Conservation (phyloP, 1,140 invertebrate genomes). For the Philotrypesis tridentata region DNA sequence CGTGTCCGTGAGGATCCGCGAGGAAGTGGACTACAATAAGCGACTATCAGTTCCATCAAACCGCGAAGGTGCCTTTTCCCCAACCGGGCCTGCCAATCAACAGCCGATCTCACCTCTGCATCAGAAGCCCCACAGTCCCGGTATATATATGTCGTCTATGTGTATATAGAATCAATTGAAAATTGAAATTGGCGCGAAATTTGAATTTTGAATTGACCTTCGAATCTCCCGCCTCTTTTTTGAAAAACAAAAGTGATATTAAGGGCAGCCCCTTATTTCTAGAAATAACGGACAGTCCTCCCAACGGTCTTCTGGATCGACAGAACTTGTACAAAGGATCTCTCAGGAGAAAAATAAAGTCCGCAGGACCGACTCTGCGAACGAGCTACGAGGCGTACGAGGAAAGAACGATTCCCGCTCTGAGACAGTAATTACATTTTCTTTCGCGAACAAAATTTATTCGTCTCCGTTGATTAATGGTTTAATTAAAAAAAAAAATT, state of each 20-base stretch:
- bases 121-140: slow-evolving; percentile 68
- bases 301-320: slow-evolving; percentile 67
- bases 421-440: slow-evolving; percentile 82
- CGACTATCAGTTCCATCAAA: slow-evolving; percentile 65
- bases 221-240: too few relatives aligned
- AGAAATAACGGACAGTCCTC: slow-evolving; percentile 67
- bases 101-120: slow-evolving; percentile 74
- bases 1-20: slow-evolving; percentile 47
- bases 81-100: slow-evolving; percentile 64
- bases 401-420: slow-evolving; percentile 86
- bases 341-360: slow-evolving; percentile 83
- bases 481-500: neutral
- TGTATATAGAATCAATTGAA: too few relatives aligned
- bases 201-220: too few relatives aligned
- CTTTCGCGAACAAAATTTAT: neutral
- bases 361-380: slow-evolving; percentile 78
- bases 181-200: too few relatives aligned
- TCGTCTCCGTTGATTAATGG: too few relatives aligned
- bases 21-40: slow-evolving; percentile 63
- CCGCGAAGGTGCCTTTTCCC: slow-evolving; percentile 67
- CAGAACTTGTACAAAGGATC: slow-evolving; percentile 74
- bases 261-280: neutral
- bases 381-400: slow-evolving; percentile 91
- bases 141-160: too few relatives aligned
- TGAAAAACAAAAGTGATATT: too few relatives aligned